Evolutionary conservation across 2,113 vertebrate species (phyloP).

Genomic region (Lepidothrix coronata): DNA sequence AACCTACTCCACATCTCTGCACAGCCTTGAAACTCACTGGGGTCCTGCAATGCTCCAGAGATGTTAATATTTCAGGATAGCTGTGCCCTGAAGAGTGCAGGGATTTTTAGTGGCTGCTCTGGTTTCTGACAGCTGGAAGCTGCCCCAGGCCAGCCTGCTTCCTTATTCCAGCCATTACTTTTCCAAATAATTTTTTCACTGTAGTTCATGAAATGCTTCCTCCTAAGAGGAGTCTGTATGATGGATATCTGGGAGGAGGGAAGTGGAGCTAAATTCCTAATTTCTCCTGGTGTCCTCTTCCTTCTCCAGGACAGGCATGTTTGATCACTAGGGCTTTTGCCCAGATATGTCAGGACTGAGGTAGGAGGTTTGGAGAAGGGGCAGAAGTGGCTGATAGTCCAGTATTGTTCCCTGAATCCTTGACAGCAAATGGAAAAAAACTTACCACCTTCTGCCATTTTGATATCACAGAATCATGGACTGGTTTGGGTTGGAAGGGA

Average conservation of each 20-base stretch:
- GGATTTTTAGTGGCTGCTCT: not conserved
- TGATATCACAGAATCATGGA: not conserved
- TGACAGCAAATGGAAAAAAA: not conserved
- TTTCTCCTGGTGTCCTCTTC: not conserved
- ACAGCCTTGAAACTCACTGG: not conserved
- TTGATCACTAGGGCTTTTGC: not conserved
- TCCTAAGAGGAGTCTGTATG: not conserved
- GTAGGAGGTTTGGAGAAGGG: not conserved
- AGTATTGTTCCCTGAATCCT: not conserved
- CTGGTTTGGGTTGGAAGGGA: not conserved
- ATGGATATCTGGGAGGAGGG: fast-evolving
- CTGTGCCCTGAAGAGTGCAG: not conserved
- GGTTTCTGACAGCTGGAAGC: not conserved
- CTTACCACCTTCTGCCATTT: not conserved
- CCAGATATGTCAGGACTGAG: not conserved
- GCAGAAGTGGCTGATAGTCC: not conserved
- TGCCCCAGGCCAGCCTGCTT: not conserved
- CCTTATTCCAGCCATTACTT: not conserved
- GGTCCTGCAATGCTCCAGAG: not conserved
- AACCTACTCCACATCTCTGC: not conserved
- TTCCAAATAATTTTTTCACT: not conserved
- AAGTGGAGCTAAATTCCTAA: not conserved
- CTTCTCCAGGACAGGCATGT: fast-evolving
- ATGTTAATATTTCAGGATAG: not conserved
- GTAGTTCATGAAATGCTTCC: not conserved